A percentile compares a stretch with the other conserved stretches of the same genome.
phyloP scores from a whole-genome alignment of 2,113 vertebrate genomes.

The Phrynosoma platyrhinos region DNA sequence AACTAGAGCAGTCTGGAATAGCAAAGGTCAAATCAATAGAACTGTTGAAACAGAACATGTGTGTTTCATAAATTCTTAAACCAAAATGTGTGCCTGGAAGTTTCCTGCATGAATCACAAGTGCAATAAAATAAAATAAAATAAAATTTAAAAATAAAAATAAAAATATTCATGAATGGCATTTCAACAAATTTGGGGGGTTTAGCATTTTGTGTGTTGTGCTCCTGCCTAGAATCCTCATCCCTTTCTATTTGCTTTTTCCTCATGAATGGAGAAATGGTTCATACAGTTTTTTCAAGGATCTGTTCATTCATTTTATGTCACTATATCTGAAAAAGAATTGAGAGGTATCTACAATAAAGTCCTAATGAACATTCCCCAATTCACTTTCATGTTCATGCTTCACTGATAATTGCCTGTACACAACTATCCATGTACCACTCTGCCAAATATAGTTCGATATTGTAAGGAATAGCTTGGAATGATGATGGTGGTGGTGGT shows the following conservation, averaged over 20 bases:
- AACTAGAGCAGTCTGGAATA: background rate
- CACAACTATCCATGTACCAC: background rate
- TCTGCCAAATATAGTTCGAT: background rate
- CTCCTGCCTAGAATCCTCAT: too few relatives aligned
- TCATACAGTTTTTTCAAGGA: too few relatives aligned
- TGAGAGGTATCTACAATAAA: background rate
- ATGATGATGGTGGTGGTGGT: too few relatives aligned
- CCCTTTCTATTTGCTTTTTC: background rate
- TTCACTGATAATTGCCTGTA: too few relatives aligned
- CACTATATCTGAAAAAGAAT: background rate
- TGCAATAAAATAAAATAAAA: background rate
- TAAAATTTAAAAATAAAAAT: background rate
- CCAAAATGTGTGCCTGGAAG: background rate
- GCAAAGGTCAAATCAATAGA: too few relatives aligned
- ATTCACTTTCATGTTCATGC: too few relatives aligned
- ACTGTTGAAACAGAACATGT: too few relatives aligned
- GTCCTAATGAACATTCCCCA: too few relatives aligned
- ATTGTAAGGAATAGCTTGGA: too few relatives aligned
- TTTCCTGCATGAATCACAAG: background rate
- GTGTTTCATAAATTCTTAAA: background rate
- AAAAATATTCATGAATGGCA: background rate
- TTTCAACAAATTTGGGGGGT: background rate
- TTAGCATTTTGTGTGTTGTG: background rate
- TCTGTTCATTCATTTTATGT: too few relatives aligned
- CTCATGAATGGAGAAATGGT: too few relatives aligned